These are phyloP conservation scores for Oxyura jamaicensis DNA, from an alignment of 2,113 vertebrate species.

Conservation along the genomic window DNA sequence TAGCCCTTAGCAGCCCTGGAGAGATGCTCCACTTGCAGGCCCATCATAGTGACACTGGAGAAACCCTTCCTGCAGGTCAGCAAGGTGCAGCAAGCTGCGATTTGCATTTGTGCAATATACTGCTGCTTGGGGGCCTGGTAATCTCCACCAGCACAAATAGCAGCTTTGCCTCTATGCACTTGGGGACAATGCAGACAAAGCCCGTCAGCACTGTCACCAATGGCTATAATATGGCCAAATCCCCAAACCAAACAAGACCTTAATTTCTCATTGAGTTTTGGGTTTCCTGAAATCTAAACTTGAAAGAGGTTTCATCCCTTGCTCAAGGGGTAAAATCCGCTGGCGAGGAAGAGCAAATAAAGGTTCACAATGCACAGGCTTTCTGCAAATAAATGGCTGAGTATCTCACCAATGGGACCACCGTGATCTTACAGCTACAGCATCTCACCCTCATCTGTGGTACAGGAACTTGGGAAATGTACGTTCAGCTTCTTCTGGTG, in stretches of 20 bases:
- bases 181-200: constrained; percentile 22
- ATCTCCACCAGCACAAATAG: constrained; percentile 54
- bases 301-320: constrained; percentile 32
- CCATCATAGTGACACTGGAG: neutral
- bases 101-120: constrained; percentile 44
- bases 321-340: constrained; percentile 14
- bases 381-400: neutral
- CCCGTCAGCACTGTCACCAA: constrained; percentile 11
- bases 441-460: neutral
- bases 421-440: neutral
- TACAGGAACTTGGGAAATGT: constrained; percentile 1
- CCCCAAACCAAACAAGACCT: constrained; percentile 56
- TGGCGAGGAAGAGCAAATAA: constrained; percentile 27
- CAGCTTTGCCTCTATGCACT: neutral
- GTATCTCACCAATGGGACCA: neutral
- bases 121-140: neutral
- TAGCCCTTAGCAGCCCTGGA: neutral
- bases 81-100: neutral
- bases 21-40: neutral
- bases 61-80: neutral
- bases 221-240: constrained; percentile 55
- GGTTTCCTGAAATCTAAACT: constrained; percentile 15
- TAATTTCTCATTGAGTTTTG: constrained; percentile 50
- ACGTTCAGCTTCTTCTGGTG: constrained; percentile 49
- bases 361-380: neutral